Percentiles rank a stretch among this genome's conserved stretches.
Conservation (phyloP, 2,113 vertebrate genomes). For the Gracilinanus agilis region DNA sequence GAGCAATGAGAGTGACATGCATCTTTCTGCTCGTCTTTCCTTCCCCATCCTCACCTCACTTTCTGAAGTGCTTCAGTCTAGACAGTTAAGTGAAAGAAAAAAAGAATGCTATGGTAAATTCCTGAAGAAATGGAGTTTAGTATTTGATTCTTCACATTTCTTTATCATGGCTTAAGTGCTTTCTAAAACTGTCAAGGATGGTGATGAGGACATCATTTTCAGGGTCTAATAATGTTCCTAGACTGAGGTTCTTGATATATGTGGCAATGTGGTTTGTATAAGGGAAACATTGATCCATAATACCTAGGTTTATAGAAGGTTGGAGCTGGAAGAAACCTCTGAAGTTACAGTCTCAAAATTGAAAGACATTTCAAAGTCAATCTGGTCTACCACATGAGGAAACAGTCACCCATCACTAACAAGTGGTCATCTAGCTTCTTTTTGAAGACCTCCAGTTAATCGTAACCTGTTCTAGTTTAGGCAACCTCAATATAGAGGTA, state of each 20-base stretch:
- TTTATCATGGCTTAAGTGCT: conserved; percentile 61
- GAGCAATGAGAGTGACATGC: conserved; percentile 38
- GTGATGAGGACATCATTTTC: conserved; percentile 31
- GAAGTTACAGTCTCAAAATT: background rate
- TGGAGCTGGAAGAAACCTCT: background rate
- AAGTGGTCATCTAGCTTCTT: background rate
- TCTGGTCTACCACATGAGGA: background rate
- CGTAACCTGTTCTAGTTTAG: background rate
- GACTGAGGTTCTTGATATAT: conserved; percentile 33
- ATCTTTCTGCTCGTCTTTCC: conserved; percentile 39
- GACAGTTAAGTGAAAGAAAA: conserved; percentile 38
- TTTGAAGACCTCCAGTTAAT: background rate
- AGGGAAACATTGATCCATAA: conserved; percentile 18
- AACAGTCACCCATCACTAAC: background rate
- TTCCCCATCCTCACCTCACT: conserved; percentile 3
- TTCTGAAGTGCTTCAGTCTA: conserved; percentile 40
- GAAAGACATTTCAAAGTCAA: background rate
- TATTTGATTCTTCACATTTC: conserved; percentile 29
- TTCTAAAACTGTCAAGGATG: conserved; percentile 59
- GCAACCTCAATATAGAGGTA: background rate
- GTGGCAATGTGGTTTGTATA: conserved; percentile 59
- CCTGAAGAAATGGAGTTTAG: conserved; percentile 43
- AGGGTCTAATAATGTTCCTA: conserved; percentile 44
- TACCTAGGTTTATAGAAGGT: background rate
- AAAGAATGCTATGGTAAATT: conserved; percentile 52